Conservation (phyloP, 2,113 vertebrate species). For the Apistogramma diplotaenia region DNA sequence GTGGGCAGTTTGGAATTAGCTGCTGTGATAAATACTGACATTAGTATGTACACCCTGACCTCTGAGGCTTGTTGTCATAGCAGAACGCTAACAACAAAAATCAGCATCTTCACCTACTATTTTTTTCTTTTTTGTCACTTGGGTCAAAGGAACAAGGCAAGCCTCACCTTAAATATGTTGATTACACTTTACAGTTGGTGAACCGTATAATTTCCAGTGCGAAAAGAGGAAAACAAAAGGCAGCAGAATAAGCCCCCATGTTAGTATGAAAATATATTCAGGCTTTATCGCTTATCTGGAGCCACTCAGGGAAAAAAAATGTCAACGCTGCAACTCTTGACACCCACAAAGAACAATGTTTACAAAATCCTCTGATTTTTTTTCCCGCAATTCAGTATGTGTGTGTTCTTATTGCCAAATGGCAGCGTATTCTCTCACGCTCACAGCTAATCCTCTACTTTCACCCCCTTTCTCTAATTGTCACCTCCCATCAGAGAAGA, state of each 20-base stretch:
- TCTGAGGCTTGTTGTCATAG: conserved; percentile 42
- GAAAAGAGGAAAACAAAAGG: conserved; percentile 11
- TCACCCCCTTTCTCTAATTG: conserved; percentile 55
- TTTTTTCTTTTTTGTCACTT: conserved; percentile 50
- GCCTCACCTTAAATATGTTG: conserved; percentile 38
- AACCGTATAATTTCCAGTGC: conserved; percentile 22
- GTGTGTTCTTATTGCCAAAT: conserved; percentile 60
- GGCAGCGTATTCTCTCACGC: conserved; percentile 53
- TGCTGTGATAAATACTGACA: conserved; percentile 57
- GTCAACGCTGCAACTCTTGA: conserved; percentile 49
- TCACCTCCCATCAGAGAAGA: conserved; percentile 72
- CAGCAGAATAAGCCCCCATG: not conserved
- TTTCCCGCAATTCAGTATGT: conserved; percentile 25
- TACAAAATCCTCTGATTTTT: conserved; percentile 42
- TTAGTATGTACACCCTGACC: conserved; percentile 59
- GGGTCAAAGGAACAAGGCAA: conserved; percentile 39
- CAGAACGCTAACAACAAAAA: conserved; percentile 49
- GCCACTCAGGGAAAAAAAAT: conserved; percentile 24
- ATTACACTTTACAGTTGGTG: conserved; percentile 20
- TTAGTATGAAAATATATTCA: conserved; percentile 44
- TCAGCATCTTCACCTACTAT: conserved; percentile 22
- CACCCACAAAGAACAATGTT: conserved; percentile 56
- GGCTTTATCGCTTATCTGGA: conserved; percentile 32
- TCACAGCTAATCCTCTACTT: conserved; percentile 52
- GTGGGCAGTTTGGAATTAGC: conserved; percentile 15